Evolutionary conservation across 1,140 invertebrate species (phyloP).

Genomic region (Elymnias hypermnestra): DNA sequence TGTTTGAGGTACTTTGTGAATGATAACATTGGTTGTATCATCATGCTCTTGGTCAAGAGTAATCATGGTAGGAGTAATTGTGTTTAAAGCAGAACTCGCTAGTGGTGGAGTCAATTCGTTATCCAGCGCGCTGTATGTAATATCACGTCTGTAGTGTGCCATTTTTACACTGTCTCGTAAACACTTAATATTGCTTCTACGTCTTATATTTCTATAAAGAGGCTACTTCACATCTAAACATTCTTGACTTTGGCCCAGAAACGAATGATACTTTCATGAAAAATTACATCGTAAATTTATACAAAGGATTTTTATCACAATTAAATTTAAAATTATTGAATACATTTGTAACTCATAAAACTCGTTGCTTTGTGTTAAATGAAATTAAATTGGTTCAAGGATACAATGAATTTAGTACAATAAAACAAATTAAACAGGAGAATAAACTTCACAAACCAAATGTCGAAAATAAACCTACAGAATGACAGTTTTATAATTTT

Average conservation of each 20-base stretch:
- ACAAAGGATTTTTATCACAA: conserved; percentile 39
- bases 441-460: too few relatives aligned
- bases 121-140: conserved; percentile 55
- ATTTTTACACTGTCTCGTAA: conserved; percentile 36
- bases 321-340: conserved; percentile 23
- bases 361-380: conserved; percentile 10
- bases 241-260: conserved; percentile 63
- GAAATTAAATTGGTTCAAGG: conserved; percentile 39
- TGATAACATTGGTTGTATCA: conserved; percentile 61
- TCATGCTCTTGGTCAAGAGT: conserved; percentile 62
- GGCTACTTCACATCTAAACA: conserved; percentile 48
- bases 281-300: conserved; percentile 34
- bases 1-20: conserved; percentile 66
- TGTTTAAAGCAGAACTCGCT: conserved; percentile 35
- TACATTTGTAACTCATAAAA: conserved; percentile 16
- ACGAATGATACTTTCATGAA: conserved; percentile 38
- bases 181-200: conserved; percentile 34
- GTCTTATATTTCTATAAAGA: conserved; percentile 40
- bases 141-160: conserved; percentile 60
- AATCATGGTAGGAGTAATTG: conserved; percentile 49
- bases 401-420: conserved; percentile 61
- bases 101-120: conserved; percentile 58
- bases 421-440: conserved; percentile 30
- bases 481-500: too few relatives aligned
- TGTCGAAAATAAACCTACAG: too few relatives aligned